Evolutionary conservation across 2,797 vertebrate genomes (phyloP).

Genomic region (Acrossocheilus fasciatus): DNA sequence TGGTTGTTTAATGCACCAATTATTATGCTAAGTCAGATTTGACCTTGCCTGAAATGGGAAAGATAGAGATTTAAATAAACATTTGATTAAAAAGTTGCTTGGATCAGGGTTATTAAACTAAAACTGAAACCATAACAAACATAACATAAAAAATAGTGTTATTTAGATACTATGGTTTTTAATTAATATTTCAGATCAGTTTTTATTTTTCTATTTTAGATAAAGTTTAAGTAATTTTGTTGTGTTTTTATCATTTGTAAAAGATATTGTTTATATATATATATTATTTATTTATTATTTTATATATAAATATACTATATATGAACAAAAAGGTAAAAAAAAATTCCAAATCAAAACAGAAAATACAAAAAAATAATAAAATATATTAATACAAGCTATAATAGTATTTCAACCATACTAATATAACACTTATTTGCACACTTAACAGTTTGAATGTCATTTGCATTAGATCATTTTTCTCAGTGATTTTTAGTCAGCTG

Average conservation of each 20-base stretch:
- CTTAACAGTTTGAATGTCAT: background rate
- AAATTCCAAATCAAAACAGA: too few species aligned
- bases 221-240: too few species aligned
- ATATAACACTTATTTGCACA: background rate
- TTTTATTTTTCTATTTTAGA: too few species aligned
- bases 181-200: too few species aligned
- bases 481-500: background rate
- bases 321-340: background rate
- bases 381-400: too few species aligned
- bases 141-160: background rate
- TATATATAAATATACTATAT: background rate
- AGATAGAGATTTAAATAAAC: background rate
- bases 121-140: background rate
- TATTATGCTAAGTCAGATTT: background rate
- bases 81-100: background rate
- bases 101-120: background rate
- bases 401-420: background rate
- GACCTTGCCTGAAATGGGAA: background rate
- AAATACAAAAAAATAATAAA: too few species aligned
- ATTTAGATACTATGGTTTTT: too few species aligned
- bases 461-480: background rate
- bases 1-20: background rate
- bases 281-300: too few species aligned
- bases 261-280: too few species aligned
- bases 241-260: too few species aligned